A percentile compares a stretch with the other conserved stretches of the same genome.
phyloP scores from a whole-genome alignment of 2,113 vertebrate genomes.

The Heterotis niloticus region DNA sequence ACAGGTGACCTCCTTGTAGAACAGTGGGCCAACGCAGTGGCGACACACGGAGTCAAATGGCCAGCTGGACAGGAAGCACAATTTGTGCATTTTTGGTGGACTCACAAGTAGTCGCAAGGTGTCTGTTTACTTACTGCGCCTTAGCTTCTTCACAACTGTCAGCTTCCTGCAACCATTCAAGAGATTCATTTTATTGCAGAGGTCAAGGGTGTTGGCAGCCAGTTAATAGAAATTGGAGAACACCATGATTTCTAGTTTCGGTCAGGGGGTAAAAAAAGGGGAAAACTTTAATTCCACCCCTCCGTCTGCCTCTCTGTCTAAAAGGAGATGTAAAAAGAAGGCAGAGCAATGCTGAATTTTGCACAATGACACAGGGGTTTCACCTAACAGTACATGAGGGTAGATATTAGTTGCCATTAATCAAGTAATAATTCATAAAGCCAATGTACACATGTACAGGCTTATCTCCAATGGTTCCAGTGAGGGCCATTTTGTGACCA shows the following conservation, averaged over 20 bases:
- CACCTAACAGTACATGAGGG: no score
- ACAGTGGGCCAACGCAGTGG: neutral
- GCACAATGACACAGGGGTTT: no score
- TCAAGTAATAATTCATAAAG: constrained; percentile 18
- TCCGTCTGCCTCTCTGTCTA: no score
- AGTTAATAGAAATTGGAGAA: constrained; percentile 23
- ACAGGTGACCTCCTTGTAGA: constrained; percentile 33
- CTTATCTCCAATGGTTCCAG: neutral
- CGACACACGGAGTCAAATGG: neutral
- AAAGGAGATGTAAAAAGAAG: no score
- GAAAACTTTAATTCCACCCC: no score
- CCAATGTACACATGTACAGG: constrained; percentile 26
- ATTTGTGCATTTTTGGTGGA: neutral
- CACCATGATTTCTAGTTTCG: constrained; percentile 15
- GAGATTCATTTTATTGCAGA: neutral
- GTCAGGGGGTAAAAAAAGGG: no score
- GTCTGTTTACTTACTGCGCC: neutral
- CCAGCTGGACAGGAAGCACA: constrained; percentile 24
- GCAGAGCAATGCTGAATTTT: no score
- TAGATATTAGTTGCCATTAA: constrained; percentile 15
- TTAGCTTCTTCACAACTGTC: neutral
- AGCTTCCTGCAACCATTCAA: constrained; percentile 5
- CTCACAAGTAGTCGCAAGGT: neutral
- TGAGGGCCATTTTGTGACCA: constrained; percentile 29
- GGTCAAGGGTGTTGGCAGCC: constrained; percentile 11